Conservation (phyloP, 2,797 vertebrate genomes). For the Tangara arthus region DNA sequence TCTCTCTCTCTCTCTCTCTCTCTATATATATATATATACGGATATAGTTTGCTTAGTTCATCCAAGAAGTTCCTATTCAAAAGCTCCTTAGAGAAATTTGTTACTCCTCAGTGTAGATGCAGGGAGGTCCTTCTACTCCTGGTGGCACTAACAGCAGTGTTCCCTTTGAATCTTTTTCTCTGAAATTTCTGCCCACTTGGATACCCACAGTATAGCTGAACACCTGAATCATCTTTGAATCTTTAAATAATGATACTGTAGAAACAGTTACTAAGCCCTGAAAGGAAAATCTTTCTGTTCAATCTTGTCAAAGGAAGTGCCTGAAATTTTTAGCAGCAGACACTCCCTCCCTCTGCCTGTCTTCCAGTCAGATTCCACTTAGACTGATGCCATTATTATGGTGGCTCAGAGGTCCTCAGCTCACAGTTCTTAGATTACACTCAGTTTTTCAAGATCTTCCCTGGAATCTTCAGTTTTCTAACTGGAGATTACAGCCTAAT, state of each 20-base stretch:
- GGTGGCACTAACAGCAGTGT: not conserved
- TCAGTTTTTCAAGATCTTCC: not conserved
- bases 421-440: not conserved
- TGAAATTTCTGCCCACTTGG: not conserved
- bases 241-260: not conserved
- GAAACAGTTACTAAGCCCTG: not conserved
- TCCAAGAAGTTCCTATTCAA: not conserved
- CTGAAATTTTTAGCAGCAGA: not conserved
- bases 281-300: not conserved
- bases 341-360: not conserved
- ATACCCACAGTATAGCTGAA: not conserved
- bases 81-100: not conserved
- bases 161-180: not conserved
- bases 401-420: not conserved
- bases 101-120: not conserved
- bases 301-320: not conserved
- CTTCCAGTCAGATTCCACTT: not conserved
- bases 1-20: not conserved
- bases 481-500: not conserved
- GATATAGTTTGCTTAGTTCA: not conserved
- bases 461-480: not conserved
- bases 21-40: rapidly evolving
- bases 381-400: not conserved
- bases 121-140: not conserved
- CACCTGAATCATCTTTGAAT: not conserved